Conservation (phyloP, 2,888 invertebrate genomes). For the Perithous albicinctus region DNA sequence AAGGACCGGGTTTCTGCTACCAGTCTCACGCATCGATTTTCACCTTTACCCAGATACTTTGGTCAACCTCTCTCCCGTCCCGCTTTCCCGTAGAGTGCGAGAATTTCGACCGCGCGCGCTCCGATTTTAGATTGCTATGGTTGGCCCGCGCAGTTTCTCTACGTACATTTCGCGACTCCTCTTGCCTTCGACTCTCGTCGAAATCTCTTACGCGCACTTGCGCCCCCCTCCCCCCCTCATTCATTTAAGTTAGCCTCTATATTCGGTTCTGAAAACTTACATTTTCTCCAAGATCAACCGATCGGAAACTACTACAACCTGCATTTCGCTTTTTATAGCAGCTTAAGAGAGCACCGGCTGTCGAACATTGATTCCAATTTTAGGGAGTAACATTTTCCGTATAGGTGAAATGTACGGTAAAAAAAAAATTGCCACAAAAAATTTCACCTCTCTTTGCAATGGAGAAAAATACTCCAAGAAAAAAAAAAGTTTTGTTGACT, state of each 20-base stretch:
- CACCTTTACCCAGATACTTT: constrained; percentile 62
- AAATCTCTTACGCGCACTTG: background rate
- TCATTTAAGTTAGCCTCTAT: background rate
- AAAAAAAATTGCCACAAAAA: background rate
- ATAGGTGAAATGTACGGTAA: background rate
- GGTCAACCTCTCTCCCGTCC: constrained; percentile 49
- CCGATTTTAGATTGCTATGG: constrained; percentile 58
- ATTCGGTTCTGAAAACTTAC: constrained; percentile 29
- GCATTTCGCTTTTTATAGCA: constrained; percentile 37
- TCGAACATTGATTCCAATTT: constrained; percentile 54
- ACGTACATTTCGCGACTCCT: constrained; percentile 6
- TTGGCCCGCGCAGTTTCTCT: constrained; percentile 19
- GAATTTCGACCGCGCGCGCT: constrained; percentile 56
- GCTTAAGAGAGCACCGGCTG: constrained; percentile 46
- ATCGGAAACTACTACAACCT: constrained; percentile 44
- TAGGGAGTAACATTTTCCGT: constrained; percentile 28
- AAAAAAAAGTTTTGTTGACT: too few species aligned
- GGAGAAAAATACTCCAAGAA: too few species aligned
- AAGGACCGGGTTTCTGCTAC: constrained; percentile 35
- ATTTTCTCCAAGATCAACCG: constrained; percentile 42
- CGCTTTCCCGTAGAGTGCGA: constrained; percentile 25
- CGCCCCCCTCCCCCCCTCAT: background rate
- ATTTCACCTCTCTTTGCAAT: background rate
- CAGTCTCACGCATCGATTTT: constrained; percentile 60
- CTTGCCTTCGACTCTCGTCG: background rate